phyloP scores from a whole-genome alignment of 2,113 vertebrate genomes.

The Takifugu bimaculatus region DNA sequence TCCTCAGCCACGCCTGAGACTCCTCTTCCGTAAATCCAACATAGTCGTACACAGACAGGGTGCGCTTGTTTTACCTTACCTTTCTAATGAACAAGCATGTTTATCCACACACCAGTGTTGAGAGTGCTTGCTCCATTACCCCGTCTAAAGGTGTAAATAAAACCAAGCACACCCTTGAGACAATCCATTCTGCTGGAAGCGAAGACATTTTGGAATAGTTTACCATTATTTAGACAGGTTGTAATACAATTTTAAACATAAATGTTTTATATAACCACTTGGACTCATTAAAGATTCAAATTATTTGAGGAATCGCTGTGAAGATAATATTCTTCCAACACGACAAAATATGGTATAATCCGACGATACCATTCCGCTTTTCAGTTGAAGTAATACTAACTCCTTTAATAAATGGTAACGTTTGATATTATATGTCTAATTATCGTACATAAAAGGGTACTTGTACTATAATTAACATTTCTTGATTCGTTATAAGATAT shows the following conservation, averaged over 20 bases:
- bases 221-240: background rate
- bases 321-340: background rate
- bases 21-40: conserved; percentile 68
- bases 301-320: background rate
- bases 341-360: conserved; percentile 35
- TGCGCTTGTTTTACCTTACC: background rate
- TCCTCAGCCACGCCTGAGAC: conserved; percentile 74
- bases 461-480: no score
- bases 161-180: conserved; percentile 26
- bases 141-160: rapidly evolving
- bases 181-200: conserved; percentile 10
- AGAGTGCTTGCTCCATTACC: rapidly evolving
- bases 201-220: background rate
- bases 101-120: rapidly evolving
- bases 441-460: no score
- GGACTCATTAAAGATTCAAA: rapidly evolving
- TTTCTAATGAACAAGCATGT: background rate
- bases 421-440: background rate
- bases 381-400: background rate
- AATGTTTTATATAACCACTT: rapidly evolving
- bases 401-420: rapidly evolving
- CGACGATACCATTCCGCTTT: conserved; percentile 39
- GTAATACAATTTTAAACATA: rapidly evolving
- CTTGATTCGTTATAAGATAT: no score
- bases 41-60: conserved; percentile 13